Conservation (phyloP, 2,888 invertebrate genomes). For the Tholera decimalis region DNA sequence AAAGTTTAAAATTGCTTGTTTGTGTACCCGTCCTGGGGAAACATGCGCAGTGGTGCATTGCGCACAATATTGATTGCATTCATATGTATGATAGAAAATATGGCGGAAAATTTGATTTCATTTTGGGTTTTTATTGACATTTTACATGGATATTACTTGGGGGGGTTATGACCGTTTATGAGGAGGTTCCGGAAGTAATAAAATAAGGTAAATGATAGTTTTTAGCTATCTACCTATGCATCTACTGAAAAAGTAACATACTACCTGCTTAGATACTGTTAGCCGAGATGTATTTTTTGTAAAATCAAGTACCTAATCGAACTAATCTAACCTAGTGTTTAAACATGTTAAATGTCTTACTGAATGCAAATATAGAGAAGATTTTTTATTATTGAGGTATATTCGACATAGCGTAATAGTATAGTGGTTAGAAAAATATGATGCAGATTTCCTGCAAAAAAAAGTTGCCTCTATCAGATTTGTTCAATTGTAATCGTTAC, state of each 20-base stretch:
- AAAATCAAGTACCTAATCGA: too few relatives aligned
- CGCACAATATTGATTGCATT: conserved; percentile 90
- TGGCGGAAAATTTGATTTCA: conserved; percentile 85
- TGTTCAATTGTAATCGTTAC: too few relatives aligned
- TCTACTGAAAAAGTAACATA: background rate
- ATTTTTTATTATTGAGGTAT: too few relatives aligned
- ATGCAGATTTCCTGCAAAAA: too few relatives aligned
- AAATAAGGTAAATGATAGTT: background rate
- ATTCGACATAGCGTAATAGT: too few relatives aligned
- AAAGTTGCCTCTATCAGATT: too few relatives aligned
- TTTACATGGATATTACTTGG: conserved; percentile 27
- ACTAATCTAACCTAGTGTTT: too few relatives aligned
- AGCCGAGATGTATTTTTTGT: too few relatives aligned
- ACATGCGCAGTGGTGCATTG: conserved; percentile 89
- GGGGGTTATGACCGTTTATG: background rate
- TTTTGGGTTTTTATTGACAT: conserved; percentile 61
- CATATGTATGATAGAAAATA: conserved; percentile 82
- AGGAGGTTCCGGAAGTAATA: background rate
- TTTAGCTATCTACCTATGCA: background rate
- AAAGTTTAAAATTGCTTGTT: conserved; percentile 64
- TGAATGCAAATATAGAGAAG: too few relatives aligned
- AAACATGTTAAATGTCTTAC: too few relatives aligned
- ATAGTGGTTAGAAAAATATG: too few relatives aligned
- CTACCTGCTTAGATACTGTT: background rate
- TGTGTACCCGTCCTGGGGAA: conserved; percentile 71